Base-by-base conservation (phyloP, 2,888 invertebrate genomes). In the Crocallis elinguaria region DNA sequence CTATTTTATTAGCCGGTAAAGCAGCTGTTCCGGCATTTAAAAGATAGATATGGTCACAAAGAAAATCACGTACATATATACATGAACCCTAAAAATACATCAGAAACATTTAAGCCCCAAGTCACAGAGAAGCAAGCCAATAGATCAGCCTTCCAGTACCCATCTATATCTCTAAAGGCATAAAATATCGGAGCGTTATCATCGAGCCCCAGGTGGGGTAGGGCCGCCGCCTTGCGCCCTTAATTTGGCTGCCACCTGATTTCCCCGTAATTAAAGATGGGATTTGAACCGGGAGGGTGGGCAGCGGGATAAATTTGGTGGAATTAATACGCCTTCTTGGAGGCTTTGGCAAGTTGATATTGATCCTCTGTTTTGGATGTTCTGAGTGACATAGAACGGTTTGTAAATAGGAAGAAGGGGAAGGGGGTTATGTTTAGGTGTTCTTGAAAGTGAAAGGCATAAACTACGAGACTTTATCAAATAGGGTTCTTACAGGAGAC, bases 261-360 rank as follows among this genome's bases (percentile, higher is more conserved):
- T 77, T 75, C 68, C 69, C 60, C 68, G 70, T 79, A 81, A 79
- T 81, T 79, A 79, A 79, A 76, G 75, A 73, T 66, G 66, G 71
- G 72, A 73, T 76, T 77, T 71, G 50, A 50, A 51, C 48, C 37
- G 38, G 39, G n/a, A n/a, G 42, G 50, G 58, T 62, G 62, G 56
- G 61, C 49, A 50, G 56, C 35, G 58, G 49, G 59, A 57, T 62
- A 58, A 67, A 64, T 64, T 64, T 60, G 56, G 53, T 53, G 49
- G 56, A 66, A 66, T 66, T 66, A 64, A 64, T 67, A 66, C 58
- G 60, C 57, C 59, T 63, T 53, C 59, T 62, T 44, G 55, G 43
- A 54, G 32, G 43, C 48, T 54, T 53, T 39, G 37, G 42, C 41
- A 39, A 51, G 44, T 36, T 41, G 53, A 44, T 43, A 54, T 54